phyloP scores from a whole-genome alignment of 2,797 vertebrate genomes.

The Somateria mollissima region DNA sequence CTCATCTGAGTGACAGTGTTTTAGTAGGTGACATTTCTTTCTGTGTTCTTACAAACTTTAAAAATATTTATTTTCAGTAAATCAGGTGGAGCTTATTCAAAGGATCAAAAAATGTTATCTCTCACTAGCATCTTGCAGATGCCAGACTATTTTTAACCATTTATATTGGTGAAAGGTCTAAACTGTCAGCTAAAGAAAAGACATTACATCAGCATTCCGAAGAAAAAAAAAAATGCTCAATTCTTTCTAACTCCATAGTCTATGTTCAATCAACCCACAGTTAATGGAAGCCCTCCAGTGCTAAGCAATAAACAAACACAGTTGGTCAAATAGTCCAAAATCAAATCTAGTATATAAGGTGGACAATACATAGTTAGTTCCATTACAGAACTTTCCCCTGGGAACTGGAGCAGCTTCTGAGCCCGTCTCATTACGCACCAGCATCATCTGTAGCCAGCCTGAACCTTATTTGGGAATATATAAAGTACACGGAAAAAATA shows the following conservation, averaged over 20 bases:
- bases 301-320: constrained; percentile 88
- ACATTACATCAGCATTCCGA: constrained; percentile 76
- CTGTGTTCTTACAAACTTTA: constrained; percentile 42
- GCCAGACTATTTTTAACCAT: constrained; percentile 60
- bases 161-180: constrained; percentile 66
- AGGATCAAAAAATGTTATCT: constrained; percentile 4
- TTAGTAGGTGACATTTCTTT: background rate
- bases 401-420: constrained; percentile 86
- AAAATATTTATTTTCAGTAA: constrained; percentile 57
- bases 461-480: constrained; percentile 95
- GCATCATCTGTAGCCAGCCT: constrained; percentile 94
- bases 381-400: constrained; percentile 88
- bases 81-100: constrained; percentile 37
- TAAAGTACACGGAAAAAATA: constrained; percentile 92
- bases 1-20: background rate
- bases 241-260: constrained; percentile 70
- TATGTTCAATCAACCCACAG: constrained; percentile 81
- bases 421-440: constrained; percentile 89
- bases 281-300: constrained; percentile 85
- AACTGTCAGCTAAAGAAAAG: constrained; percentile 74
- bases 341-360: constrained; percentile 87
- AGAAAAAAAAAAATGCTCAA: constrained; percentile 55
- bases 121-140: constrained; percentile 21
- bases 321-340: constrained; percentile 90
- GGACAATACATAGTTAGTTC: constrained; percentile 89